phyloP scores from a whole-genome alignment of 2,113 vertebrate species.

The Pantherophis guttatus region DNA sequence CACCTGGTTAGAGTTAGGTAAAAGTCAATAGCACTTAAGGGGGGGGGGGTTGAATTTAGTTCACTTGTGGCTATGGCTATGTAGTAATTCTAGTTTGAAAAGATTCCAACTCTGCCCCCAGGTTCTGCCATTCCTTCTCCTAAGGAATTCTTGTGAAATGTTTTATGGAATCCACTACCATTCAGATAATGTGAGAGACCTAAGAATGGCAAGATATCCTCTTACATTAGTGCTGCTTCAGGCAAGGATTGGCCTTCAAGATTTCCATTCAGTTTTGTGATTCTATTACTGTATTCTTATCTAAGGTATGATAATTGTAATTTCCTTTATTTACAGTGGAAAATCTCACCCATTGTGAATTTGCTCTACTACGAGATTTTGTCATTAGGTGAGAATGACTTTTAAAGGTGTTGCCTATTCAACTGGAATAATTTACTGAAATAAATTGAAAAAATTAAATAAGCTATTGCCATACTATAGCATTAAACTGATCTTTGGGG shows the following conservation, averaged over 20 bases:
- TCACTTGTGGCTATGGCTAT: not conserved
- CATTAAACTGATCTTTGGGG: not conserved
- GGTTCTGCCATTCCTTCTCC: not conserved
- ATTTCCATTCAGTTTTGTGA: not conserved
- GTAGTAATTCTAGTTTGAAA: not conserved
- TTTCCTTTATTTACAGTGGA: slow-evolving; percentile 81
- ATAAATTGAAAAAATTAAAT: not conserved
- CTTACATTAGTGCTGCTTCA: not conserved
- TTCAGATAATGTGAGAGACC: not conserved
- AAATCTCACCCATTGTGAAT: slow-evolving; percentile 96
- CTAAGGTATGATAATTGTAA: not conserved
- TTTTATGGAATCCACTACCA: not conserved
- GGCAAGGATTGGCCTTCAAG: not conserved
- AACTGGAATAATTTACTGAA: not conserved
- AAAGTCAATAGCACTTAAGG: not conserved
- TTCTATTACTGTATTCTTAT: not conserved
- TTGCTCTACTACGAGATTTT: slow-evolving; percentile 93
- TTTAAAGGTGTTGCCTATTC: not conserved
- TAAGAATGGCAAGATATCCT: not conserved
- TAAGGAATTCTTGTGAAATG: not conserved
- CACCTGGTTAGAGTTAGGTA: not conserved
- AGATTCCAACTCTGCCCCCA: not conserved
- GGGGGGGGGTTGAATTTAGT: not conserved
- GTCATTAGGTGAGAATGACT: slow-evolving; percentile 86
- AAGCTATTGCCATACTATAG: not conserved